phyloP scores from a whole-genome alignment of 1,140 invertebrate species.

The Zaprionus capensis region DNA sequence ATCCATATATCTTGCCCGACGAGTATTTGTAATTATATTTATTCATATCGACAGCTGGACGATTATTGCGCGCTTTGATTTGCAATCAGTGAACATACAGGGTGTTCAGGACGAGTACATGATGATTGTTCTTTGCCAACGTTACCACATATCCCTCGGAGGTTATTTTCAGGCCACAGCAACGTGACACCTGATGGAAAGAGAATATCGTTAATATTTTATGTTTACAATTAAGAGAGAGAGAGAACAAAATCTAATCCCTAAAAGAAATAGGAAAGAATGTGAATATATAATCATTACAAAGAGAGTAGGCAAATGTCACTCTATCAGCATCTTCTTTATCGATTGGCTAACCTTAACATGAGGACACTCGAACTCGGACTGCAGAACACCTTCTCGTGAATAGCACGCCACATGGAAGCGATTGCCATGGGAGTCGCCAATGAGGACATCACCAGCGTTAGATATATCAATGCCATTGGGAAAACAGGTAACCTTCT shows the following conservation, averaged over 20 bases:
- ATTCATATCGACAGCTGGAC: constrained; percentile 74
- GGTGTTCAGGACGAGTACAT: constrained; percentile 97
- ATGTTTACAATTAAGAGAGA: background rate
- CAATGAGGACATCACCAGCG: constrained; percentile 97
- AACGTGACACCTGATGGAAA: constrained; percentile 93
- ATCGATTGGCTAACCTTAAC: constrained; percentile 90
- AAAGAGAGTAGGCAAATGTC: background rate
- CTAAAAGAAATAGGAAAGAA: background rate
- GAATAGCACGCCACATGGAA: constrained; percentile 98
- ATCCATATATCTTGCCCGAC: constrained; percentile 69
- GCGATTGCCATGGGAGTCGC: constrained; percentile 98
- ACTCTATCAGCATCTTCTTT: background rate
- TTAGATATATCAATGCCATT: constrained; percentile 99
- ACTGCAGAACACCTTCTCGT: constrained; percentile 93
- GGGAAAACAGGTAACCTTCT: constrained; percentile 97
- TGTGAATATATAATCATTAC: background rate
- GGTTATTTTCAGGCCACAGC: constrained; percentile 98
- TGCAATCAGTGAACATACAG: constrained; percentile 93
- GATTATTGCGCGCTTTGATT: constrained; percentile 79
- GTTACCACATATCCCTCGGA: constrained; percentile 98
- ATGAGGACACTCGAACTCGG: constrained; percentile 98
- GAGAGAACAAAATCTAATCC: background rate
- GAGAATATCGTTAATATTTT: constrained; percentile 2
- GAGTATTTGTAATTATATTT: constrained; percentile 78
- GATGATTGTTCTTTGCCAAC: constrained; percentile 98